Base-by-base conservation (phyloP, 2,797 vertebrate genomes). In the Bryconaethiops microstoma region DNA sequence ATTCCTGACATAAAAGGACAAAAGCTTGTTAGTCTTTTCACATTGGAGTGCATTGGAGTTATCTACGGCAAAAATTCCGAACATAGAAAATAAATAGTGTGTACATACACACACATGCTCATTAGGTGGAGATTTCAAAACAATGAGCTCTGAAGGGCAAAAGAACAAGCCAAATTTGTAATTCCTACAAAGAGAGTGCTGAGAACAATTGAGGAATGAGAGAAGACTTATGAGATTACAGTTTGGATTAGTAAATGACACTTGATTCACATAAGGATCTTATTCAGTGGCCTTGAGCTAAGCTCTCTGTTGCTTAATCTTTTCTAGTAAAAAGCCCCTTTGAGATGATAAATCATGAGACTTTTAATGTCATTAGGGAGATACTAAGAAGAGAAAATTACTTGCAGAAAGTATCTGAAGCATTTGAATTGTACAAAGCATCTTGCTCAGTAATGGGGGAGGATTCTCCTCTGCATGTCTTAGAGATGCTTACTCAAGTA, bases 321-420 rank as follows among this genome's bases (percentile, higher is more conserved):
- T 78, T 82, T 83, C 76, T 71, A 65, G 73, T 80, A 82, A 85
- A 85, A 86, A 78, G 63, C 70, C 78, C 80, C 79, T 82, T 76
- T 63, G 77, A 84, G 67, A 82, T 80, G 67, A 29, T 69, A 81
- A 81, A 85, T 84, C 83, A 84, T 87, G 82, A 81, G 77, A 83
- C 73, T 78, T 86, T 84, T 83, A 85, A 80, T 84, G 83, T 76
- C 77, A 83, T 84, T 77, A 84, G 60, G 74, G 80, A 74, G 65
- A 74, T 73, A 79, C 77, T 84, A 81, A 85, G 82, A 80, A 80
- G 72, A 80, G 62, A 81, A 79, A 82, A 84, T 86, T 83, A 82
- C 84, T 87, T 86, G 81, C 78, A 84, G 84, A 86, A 87, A 81
- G 84, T 82, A 82, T 76, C 85, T 86, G 82, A 85, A 82, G 82